Evolutionary conservation across 2,797 vertebrate species (phyloP).

Genomic region (Chaenodraco wilsoni): DNA sequence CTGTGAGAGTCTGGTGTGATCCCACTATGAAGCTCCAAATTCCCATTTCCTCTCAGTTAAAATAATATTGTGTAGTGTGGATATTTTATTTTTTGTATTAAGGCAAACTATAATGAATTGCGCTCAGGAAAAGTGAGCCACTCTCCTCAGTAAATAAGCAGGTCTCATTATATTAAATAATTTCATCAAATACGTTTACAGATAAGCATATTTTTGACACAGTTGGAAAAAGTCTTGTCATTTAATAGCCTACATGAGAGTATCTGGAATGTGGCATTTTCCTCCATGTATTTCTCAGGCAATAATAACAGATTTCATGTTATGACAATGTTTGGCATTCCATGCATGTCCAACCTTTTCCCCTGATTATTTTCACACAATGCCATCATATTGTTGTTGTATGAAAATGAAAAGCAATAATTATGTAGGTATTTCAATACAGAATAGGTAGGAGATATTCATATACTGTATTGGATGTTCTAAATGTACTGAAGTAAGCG

Average conservation of each 20-base stretch:
- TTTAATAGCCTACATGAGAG: neutral
- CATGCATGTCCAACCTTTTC: neutral
- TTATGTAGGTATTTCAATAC: neutral
- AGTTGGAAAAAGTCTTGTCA: neutral
- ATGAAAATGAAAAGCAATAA: neutral
- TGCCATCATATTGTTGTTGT: neutral
- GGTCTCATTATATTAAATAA: slow-evolving; percentile 1
- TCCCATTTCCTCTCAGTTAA: slow-evolving; percentile 30
- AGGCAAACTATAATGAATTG: slow-evolving; percentile 9
- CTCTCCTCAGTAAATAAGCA: neutral
- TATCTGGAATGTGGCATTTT: neutral
- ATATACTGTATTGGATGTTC: neutral
- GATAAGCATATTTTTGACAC: neutral
- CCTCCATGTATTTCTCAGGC: neutral
- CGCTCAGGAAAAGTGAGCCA: neutral
- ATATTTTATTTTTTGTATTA: slow-evolving; percentile 4
- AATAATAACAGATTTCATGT: neutral
- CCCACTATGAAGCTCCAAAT: slow-evolving; percentile 26
- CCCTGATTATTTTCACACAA: neutral
- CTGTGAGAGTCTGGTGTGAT: slow-evolving; percentile 26
- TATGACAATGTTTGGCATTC: neutral
- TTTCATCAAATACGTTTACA: neutral
- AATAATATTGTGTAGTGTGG: slow-evolving; percentile 5
- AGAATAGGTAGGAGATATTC: neutral
- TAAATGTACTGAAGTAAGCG: neutral